Conservation (phyloP, 2,113 vertebrate species). For the Amazona guildingii region DNA sequence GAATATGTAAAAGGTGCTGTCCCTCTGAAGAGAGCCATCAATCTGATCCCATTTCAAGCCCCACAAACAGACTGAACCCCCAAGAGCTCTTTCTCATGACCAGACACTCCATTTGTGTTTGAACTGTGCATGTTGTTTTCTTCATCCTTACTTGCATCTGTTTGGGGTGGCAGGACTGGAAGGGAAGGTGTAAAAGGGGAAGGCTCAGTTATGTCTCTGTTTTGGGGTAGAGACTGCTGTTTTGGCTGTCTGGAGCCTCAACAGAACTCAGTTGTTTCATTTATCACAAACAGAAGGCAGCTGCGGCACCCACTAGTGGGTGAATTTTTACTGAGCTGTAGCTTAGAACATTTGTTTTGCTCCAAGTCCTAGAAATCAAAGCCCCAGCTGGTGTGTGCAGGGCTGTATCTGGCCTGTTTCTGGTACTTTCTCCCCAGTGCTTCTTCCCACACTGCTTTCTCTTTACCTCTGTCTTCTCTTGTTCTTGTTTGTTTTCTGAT, state of each 20-base stretch:
- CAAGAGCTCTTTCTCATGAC: neutral
- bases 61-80: neutral
- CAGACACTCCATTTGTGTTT: neutral
- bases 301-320: conserved; percentile 19
- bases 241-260: neutral
- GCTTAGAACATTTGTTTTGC: neutral
- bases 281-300: neutral
- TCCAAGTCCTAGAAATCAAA: neutral
- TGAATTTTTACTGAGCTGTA: neutral
- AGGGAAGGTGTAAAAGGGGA: neutral
- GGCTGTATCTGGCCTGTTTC: neutral
- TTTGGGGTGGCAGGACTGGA: neutral
- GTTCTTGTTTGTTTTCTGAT: neutral
- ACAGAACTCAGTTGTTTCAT: neutral
- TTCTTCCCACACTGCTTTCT: neutral
- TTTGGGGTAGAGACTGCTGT: neutral
- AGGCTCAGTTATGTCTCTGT: neutral
- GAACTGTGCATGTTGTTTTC: neutral
- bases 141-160: neutral
- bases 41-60: neutral
- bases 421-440: neutral
- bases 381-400: neutral
- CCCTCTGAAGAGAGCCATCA: neutral
- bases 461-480: neutral
- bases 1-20: neutral